Percentiles rank a stretch among this genome's conserved stretches.
Conservation (phyloP, 2,113 vertebrate species). For the Glareola pratincola region DNA sequence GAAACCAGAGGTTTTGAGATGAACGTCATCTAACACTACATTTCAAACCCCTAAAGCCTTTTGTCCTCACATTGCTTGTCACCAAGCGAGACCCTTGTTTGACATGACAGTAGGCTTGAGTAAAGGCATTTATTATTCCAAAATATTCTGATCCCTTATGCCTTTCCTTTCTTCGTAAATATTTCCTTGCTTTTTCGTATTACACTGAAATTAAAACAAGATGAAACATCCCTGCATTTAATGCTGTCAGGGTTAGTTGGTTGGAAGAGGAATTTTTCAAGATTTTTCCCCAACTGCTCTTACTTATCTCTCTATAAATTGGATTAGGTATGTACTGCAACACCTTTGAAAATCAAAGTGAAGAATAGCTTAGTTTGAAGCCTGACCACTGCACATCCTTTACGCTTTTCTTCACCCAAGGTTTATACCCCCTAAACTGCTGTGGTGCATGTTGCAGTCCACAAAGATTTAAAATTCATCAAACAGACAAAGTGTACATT, state of each 20-base stretch:
- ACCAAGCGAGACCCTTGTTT: not conserved
- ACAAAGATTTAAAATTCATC: conserved; percentile 80
- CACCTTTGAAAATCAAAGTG: not conserved
- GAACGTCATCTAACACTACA: not conserved
- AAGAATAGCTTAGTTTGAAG: conserved; percentile 13
- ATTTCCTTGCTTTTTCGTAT: not conserved
- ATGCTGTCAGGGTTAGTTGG: not conserved
- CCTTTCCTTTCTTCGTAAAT: not conserved
- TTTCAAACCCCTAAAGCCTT: conserved; percentile 36
- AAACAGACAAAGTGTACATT: conserved; percentile 82
- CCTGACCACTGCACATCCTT: conserved; percentile 13
- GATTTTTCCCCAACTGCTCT: not conserved
- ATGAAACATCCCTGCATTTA: not conserved
- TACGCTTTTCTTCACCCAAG: conserved; percentile 33
- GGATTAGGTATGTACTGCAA: not conserved
- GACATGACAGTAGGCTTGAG: conserved; percentile 12
- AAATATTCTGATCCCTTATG: conserved; percentile 4
- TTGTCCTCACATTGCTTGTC: conserved; percentile 6
- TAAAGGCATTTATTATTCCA: conserved; percentile 12
- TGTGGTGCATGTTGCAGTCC: conserved; percentile 53
- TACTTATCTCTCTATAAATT: not conserved
- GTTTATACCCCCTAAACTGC: conserved; percentile 59
- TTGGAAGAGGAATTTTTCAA: not conserved
- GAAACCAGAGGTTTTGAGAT: not conserved
- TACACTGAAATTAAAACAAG: not conserved